A percentile compares a stretch with the other conserved stretches of the same genome.
Conservation (phyloP, 2,797 vertebrate genomes). For the Diglossa cyanea region DNA sequence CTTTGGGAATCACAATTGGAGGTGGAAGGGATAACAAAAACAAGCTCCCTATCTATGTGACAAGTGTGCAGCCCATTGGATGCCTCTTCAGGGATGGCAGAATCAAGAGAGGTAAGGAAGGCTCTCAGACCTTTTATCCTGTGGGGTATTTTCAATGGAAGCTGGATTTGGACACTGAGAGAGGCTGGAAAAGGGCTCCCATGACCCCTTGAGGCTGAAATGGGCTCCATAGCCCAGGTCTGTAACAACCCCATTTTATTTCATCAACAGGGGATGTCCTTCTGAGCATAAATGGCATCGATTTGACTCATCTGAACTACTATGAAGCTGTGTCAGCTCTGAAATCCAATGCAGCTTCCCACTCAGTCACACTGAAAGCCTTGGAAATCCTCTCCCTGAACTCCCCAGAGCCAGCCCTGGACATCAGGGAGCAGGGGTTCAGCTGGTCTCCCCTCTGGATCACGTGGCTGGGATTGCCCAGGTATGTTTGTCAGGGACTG, state of each 20-base stretch:
- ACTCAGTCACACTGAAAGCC: constrained; percentile 82
- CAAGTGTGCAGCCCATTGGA: constrained; percentile 90
- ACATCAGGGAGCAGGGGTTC: constrained; percentile 77
- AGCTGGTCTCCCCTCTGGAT: constrained; percentile 90
- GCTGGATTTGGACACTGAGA: background rate
- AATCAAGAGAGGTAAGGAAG: constrained; percentile 85
- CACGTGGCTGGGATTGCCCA: constrained; percentile 88
- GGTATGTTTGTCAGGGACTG: constrained; percentile 63
- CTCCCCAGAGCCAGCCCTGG: constrained; percentile 61
- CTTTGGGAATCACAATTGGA: constrained; percentile 92
- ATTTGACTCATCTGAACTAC: constrained; percentile 89
- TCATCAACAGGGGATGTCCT: constrained; percentile 84
- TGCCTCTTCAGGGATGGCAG: constrained; percentile 90
- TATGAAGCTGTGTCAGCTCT: constrained; percentile 87
- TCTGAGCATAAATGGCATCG: constrained; percentile 89
- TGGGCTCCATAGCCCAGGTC: background rate
- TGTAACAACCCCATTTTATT: background rate
- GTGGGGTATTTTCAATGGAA: background rate
- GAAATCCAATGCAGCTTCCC: constrained; percentile 88
- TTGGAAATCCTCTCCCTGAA: constrained; percentile 82
- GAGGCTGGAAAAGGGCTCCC: background rate
- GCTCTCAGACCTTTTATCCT: background rate
- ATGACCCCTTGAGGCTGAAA: background rate
- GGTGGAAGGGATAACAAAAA: constrained; percentile 89
- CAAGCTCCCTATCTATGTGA: constrained; percentile 90